Percentiles rank a stretch among this genome's conserved stretches.
These are phyloP conservation scores for Halisarca cf. caerulea DNA, from an alignment of 37 sponge, comb jelly and placozoan genomes.

Conservation along the genomic window DNA sequence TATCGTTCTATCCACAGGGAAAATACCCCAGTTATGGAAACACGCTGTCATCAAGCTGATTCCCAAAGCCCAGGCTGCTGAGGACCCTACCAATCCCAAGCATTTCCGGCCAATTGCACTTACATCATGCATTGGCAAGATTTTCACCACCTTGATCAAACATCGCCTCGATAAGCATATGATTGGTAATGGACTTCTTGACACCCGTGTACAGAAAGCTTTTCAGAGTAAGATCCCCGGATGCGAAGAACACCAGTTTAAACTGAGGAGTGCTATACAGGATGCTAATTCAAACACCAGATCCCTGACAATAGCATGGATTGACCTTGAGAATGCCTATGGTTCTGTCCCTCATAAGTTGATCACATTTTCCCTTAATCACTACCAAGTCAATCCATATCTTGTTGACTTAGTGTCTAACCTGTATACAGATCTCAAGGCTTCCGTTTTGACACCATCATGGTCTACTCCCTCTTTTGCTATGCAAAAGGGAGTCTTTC, in stretches of 20 bases:
- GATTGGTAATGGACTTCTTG: too few species aligned
- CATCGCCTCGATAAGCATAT: too few species aligned
- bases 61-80: neutral
- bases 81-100: too few species aligned
- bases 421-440: conserved; percentile 1
- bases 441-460: neutral
- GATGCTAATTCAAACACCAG: neutral
- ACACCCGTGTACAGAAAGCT: too few species aligned
- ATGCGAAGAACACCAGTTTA: neutral
- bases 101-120: too few species aligned
- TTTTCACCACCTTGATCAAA: neutral
- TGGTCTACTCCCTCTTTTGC: too few species aligned
- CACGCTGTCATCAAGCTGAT: neutral
- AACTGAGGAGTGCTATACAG: neutral
- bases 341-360: conserved; percentile 1
- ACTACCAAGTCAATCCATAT: too few species aligned
- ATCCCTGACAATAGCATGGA: conserved; percentile 10
- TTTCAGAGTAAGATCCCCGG: neutral
- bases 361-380: neutral
- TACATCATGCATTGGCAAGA: neutral
- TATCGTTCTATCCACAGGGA: neutral
- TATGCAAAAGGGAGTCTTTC: too few species aligned
- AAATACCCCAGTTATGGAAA: neutral
- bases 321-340: conserved; percentile 7
- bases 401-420: neutral